Percentiles rank a stretch among this genome's conserved stretches.
These are phyloP conservation scores for Istiophorus platypterus DNA, from an alignment of 2,113 vertebrate species.

Conservation along the genomic window DNA sequence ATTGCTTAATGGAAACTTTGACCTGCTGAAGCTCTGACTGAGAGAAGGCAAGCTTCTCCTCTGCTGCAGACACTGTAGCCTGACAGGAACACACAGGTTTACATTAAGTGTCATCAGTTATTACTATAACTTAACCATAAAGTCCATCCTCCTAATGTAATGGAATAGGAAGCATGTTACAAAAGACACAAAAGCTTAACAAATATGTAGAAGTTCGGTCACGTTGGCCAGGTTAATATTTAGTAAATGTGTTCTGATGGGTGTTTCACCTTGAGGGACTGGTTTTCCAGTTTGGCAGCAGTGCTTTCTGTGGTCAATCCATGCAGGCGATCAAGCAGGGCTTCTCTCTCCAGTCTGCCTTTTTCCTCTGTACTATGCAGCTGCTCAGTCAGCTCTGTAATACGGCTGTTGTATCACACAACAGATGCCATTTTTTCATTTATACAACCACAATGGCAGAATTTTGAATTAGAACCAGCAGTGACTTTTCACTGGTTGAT, in stretches of 20 bases:
- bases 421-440: neutral
- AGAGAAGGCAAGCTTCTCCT: slow-evolving; percentile 88
- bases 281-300: slow-evolving; percentile 87
- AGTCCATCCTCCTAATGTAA: slow-evolving; percentile 12
- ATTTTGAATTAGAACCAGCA: neutral
- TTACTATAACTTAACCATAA: neutral
- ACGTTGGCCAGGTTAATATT: neutral
- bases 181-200: neutral
- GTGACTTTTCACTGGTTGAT: neutral
- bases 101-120: neutral
- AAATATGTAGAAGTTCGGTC: neutral
- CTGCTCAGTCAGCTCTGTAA: slow-evolving; percentile 87
- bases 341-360: slow-evolving; percentile 82
- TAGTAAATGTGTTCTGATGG: neutral
- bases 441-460: neutral
- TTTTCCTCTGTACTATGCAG: slow-evolving; percentile 85
- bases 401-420: slow-evolving; percentile 79
- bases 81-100: slow-evolving; percentile 62
- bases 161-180: neutral
- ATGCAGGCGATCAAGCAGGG: slow-evolving; percentile 85
- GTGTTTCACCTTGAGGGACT: slow-evolving; percentile 88
- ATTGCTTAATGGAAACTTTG: slow-evolving; percentile 88
- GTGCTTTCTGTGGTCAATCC: slow-evolving; percentile 83
- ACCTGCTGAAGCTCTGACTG: slow-evolving; percentile 90
- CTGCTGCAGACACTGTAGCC: slow-evolving; percentile 83